Evolutionary conservation across 2,113 vertebrate species (phyloP).

Genomic region (Oplegnathus fasciatus): DNA sequence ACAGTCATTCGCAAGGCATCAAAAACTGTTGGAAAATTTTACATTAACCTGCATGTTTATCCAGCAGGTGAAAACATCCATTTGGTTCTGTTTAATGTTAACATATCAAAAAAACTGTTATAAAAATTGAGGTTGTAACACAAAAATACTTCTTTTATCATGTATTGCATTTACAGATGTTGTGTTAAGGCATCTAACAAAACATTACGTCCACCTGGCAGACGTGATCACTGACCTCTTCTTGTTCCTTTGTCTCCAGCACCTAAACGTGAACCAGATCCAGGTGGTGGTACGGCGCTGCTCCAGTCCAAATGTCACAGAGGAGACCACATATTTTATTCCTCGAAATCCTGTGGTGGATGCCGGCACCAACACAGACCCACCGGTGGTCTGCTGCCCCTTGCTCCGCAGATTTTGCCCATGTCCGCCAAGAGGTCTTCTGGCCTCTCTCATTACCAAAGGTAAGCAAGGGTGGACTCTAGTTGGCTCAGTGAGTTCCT

Average conservation of each 20-base stretch:
- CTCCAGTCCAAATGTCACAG: slow-evolving; percentile 81
- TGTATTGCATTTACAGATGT: not conserved
- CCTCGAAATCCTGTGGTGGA: slow-evolving; percentile 77
- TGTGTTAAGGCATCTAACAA: not conserved
- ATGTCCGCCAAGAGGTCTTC: slow-evolving; percentile 91
- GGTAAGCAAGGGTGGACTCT: slow-evolving; percentile 73
- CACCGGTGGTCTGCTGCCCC: slow-evolving; percentile 73
- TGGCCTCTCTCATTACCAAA: slow-evolving; percentile 88
- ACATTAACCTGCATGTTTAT: not conserved
- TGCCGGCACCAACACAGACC: slow-evolving; percentile 84
- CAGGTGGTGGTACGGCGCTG: slow-evolving; percentile 79
- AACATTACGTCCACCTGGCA: not conserved
- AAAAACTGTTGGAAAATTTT: not conserved
- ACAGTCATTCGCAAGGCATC: not conserved
- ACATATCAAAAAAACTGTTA: not conserved
- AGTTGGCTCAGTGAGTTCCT: not conserved
- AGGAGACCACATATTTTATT: slow-evolving; percentile 81
- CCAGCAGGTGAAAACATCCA: not conserved
- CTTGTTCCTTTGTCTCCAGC: slow-evolving; percentile 52
- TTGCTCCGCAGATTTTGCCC: slow-evolving; percentile 82
- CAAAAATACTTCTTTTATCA: not conserved
- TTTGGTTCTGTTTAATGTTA: not conserved
- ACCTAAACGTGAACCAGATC: slow-evolving; percentile 81
- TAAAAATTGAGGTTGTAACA: not conserved
- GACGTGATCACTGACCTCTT: not conserved